Evolutionary conservation across 2,113 vertebrate species (phyloP).

Genomic region (Pholis gunnellus): DNA sequence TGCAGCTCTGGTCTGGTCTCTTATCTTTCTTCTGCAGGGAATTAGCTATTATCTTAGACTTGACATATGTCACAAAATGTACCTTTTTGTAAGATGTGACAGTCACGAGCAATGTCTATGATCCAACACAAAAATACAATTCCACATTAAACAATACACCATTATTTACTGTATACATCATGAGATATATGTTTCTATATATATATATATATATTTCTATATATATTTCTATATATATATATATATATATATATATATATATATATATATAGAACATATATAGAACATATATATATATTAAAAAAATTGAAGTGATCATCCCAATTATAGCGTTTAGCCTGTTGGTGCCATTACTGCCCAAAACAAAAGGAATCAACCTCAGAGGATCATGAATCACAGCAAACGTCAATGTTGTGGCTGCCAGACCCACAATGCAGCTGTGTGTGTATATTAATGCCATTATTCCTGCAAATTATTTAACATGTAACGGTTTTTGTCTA

Average conservation of each 20-base stretch:
- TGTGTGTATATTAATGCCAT: not conserved
- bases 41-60: conserved; percentile 48
- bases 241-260: too few relatives aligned
- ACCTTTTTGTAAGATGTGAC: conserved; percentile 36
- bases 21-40: conserved; percentile 67
- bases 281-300: too few relatives aligned
- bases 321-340: too few relatives aligned
- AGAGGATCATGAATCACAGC: not conserved
- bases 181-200: too few relatives aligned
- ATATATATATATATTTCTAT: too few relatives aligned
- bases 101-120: conserved; percentile 8
- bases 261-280: too few relatives aligned
- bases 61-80: conserved; percentile 47
- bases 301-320: too few relatives aligned
- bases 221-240: too few relatives aligned
- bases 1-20: conserved; percentile 28
- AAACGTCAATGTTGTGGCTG: not conserved
- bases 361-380: not conserved
- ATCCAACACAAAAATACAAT: not conserved
- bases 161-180: not conserved
- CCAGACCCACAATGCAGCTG: not conserved
- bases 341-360: not conserved
- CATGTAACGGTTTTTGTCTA: not conserved
- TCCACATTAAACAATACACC: not conserved
- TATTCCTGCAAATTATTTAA: not conserved